phyloP scores from a whole-genome alignment of 2,113 vertebrate genomes.

The Poeciliopsis turrubarensis region DNA sequence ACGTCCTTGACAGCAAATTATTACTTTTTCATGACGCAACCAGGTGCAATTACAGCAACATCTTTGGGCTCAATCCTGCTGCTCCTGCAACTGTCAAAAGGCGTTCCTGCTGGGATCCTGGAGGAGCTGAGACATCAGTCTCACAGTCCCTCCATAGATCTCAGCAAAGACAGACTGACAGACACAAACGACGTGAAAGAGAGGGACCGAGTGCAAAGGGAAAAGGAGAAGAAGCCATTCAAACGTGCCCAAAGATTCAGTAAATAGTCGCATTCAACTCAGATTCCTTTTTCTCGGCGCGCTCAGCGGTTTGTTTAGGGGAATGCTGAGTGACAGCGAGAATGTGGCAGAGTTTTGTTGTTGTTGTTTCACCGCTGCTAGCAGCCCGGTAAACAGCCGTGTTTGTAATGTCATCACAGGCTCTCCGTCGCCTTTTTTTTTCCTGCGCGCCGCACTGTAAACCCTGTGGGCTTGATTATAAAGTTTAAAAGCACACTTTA shows the following conservation, averaged over 20 bases:
- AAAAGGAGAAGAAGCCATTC: slow-evolving; percentile 64
- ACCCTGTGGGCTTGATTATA: slow-evolving; percentile 81
- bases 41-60: slow-evolving; percentile 86
- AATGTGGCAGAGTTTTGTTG: slow-evolving; percentile 66
- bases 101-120: slow-evolving; percentile 77
- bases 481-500: slow-evolving; percentile 75
- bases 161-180: slow-evolving; percentile 75
- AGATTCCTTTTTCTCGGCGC: slow-evolving; percentile 56
- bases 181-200: slow-evolving; percentile 50
- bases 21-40: slow-evolving; percentile 87
- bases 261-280: slow-evolving; percentile 71
- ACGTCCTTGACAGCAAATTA: slow-evolving; percentile 86
- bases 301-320: slow-evolving; percentile 67
- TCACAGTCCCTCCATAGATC: slow-evolving; percentile 74
- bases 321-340: slow-evolving; percentile 69
- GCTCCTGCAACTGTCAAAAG: slow-evolving; percentile 83
- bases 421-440: slow-evolving; percentile 24
- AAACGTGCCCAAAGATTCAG: slow-evolving; percentile 68
- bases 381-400: slow-evolving; percentile 66
- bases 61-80: slow-evolving; percentile 80
- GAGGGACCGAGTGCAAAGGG: slow-evolving; percentile 52
- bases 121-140: slow-evolving; percentile 82
- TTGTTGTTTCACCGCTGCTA: slow-evolving; percentile 62
- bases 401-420: slow-evolving; percentile 75
- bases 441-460: slow-evolving; percentile 47